Conservation (phyloP, 2,797 vertebrate species). For the Rhincodon typus region DNA sequence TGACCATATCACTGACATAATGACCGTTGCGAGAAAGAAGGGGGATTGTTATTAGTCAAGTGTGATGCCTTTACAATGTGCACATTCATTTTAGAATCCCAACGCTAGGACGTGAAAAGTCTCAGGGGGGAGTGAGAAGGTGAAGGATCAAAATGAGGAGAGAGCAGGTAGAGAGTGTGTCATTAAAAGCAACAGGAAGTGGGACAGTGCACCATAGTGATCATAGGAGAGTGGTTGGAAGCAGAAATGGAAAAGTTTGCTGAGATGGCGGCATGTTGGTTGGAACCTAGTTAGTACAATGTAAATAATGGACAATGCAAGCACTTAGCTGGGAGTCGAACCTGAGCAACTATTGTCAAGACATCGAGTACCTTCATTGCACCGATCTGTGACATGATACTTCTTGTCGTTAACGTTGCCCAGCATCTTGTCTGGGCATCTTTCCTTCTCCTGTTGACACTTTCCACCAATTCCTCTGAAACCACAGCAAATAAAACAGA, state of each 20-base stretch:
- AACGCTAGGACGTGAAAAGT: too few species aligned
- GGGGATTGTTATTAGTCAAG: not conserved
- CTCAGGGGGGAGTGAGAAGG: not conserved
- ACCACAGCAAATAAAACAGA: not conserved
- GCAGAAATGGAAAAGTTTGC: not conserved
- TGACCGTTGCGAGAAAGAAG: not conserved
- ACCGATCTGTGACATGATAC: not conserved
- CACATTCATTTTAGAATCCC: too few species aligned
- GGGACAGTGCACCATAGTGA: not conserved
- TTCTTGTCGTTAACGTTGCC: not conserved
- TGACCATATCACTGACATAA: too few species aligned
- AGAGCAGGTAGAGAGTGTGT: not conserved
- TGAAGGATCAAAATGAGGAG: not conserved
- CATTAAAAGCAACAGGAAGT: not conserved
- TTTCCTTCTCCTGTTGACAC: not conserved
- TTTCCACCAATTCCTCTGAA: not conserved
- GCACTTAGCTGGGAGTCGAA: not conserved
- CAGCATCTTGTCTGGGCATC: not conserved
- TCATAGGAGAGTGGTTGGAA: not conserved
- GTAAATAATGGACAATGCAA: not conserved
- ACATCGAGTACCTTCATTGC: not conserved
- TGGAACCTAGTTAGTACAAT: not conserved
- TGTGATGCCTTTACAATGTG: not conserved
- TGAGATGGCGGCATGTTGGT: too few species aligned
- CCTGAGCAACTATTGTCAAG: not conserved